Evolutionary conservation across 2,113 vertebrate genomes (phyloP), one percentile per base, ranked within the genome.

Genomic region (Cyprinodon variegatus): DNA sequence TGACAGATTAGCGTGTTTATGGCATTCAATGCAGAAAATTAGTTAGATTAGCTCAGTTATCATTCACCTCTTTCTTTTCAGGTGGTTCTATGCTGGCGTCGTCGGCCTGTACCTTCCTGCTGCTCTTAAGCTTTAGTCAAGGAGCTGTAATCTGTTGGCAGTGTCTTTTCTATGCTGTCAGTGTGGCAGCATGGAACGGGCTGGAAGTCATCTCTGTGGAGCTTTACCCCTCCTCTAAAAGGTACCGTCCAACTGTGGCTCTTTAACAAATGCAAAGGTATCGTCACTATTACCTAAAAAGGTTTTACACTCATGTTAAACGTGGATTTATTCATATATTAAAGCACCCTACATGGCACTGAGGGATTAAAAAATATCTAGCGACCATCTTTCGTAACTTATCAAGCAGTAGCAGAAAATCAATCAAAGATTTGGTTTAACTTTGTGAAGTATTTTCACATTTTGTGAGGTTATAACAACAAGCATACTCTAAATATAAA

Each of bases 171-270:
- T 99, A 96, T 0, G 96, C 95, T 0, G 91, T 95, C 84, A 96
- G 96, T 62, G 97, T 98, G 0, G 97, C 98, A 0, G 97, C 97
- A 66, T 99, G 98, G 98, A 99, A 99, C 0, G 97, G 97, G 13
- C 90, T 99, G 66, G 94, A 98, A 0, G 98, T 99, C 61, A 96
- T 99, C 88, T 98, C 98, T 0, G 97, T 99, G 79, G 98, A 99
- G 84, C 95, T 99, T 15, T 99, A 98, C 70, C 97, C 97, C 46
- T 96, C 97, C 0, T 92, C 96, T 65, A 98, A 98, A 93, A 96
- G 98, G 98, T 99, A 88, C 17, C 37, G 9, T 65, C 45, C 14
- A 46, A 17, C n/a, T 37, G 13, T 39, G 5, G 60, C 41, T 39
- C 48, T 65, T 46, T 38, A 45, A n/a, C 36, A 39, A 1, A 2